phyloP scores from a whole-genome alignment of 2,888 invertebrate species.

The Cryptocheilus praepositus region DNA sequence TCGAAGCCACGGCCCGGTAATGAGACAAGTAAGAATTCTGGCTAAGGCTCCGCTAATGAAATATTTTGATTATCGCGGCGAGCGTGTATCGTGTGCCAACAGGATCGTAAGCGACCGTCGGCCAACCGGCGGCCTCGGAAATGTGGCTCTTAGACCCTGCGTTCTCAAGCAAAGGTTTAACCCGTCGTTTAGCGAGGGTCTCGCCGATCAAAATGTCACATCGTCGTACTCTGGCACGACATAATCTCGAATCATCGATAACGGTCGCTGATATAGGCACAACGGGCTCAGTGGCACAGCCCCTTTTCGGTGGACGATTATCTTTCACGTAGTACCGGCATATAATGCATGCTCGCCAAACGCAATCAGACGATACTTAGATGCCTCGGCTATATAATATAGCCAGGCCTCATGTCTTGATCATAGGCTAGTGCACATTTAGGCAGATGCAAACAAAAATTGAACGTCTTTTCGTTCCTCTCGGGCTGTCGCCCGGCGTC shows the following conservation, averaged over 20 bases:
- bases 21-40: too few species aligned
- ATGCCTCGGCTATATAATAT: constrained; percentile 44
- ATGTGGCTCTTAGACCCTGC: too few species aligned
- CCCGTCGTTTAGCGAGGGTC: too few species aligned
- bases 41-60: too few species aligned
- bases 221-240: too few species aligned
- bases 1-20: too few species aligned
- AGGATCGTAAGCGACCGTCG: too few species aligned
- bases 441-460: constrained; percentile 69
- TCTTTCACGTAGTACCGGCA: background rate
- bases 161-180: too few species aligned
- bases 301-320: constrained; percentile 4
- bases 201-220: too few species aligned
- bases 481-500: background rate
- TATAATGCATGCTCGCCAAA: constrained; percentile 5
- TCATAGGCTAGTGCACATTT: constrained; percentile 63
- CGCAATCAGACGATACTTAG: constrained; percentile 43
- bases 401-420: constrained; percentile 36
- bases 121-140: too few species aligned
- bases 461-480: constrained; percentile 45
- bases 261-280: background rate
- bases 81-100: too few species aligned
- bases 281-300: background rate
- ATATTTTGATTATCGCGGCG: too few species aligned
- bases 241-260: constrained; percentile 1